Conservation (phyloP, 2,113 vertebrate species). For the Stomatorhinus ivindoensis region DNA sequence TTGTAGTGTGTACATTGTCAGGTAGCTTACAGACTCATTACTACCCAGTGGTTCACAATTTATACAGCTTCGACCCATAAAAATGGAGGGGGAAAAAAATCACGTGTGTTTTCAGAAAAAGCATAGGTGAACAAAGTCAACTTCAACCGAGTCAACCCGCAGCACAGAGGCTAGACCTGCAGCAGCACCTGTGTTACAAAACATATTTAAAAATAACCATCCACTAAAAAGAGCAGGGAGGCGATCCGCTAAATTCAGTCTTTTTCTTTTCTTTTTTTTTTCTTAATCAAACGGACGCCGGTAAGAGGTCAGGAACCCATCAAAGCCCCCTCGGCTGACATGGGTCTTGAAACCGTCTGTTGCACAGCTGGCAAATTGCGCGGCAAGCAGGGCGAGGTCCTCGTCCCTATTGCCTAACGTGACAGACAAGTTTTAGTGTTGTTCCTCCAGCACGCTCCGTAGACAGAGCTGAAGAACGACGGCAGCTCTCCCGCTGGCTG, state of each 20-base stretch:
- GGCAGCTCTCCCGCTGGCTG: neutral
- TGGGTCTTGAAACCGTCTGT: neutral
- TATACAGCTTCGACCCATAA: neutral
- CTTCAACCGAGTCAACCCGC: neutral
- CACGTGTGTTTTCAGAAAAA: neutral
- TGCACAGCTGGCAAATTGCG: neutral
- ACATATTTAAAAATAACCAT: conserved; percentile 5
- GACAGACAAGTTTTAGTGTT: neutral
- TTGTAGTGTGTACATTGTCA: neutral
- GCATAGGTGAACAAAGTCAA: neutral
- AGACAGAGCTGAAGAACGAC: neutral
- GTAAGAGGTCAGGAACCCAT: neutral
- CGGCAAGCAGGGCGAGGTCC: neutral
- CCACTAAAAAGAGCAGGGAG: neutral
- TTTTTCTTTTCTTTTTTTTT: neutral
- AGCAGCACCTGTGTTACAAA: neutral
- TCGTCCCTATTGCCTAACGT: neutral
- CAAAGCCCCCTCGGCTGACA: neutral
- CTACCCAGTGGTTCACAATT: neutral
- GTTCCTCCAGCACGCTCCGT: neutral
- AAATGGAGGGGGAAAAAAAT: neutral
- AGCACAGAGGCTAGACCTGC: neutral
- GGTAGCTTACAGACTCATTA: neutral
- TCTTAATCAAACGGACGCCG: neutral
- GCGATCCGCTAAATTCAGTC: neutral